A percentile compares a stretch with the other conserved stretches of the same genome.
Evolutionary conservation across 2,888 invertebrate genomes (phyloP).

Genomic region (Girardia tigrina): DNA sequence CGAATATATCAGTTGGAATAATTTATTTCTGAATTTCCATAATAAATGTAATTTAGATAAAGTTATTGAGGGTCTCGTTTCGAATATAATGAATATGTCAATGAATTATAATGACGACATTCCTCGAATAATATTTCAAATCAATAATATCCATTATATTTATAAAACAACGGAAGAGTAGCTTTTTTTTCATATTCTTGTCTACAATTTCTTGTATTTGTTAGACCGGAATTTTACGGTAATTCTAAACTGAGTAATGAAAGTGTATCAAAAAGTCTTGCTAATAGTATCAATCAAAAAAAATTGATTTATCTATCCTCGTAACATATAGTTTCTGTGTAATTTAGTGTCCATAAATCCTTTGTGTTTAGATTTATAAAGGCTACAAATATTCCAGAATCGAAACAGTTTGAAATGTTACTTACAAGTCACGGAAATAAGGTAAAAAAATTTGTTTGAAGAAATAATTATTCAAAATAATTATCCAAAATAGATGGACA

Average conservation of each 20-base stretch:
- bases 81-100: background rate
- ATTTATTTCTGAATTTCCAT: background rate
- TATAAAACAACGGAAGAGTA: slow-evolving; percentile 26
- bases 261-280: background rate
- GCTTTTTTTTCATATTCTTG: background rate
- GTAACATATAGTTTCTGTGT: background rate
- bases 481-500: background rate
- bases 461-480: background rate
- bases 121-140: slow-evolving; percentile 32
- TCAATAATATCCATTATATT: slow-evolving; percentile 32
- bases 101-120: slow-evolving; percentile 26
- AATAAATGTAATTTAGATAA: background rate
- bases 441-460: background rate
- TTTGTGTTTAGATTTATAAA: background rate
- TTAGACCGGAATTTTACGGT: background rate
- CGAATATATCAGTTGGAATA: slow-evolving; percentile 13
- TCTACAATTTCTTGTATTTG: background rate
- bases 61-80: background rate
- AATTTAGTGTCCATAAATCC: background rate
- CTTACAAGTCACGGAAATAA: background rate
- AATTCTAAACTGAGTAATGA: background rate
- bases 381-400: background rate
- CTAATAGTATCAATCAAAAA: slow-evolving; percentile 1
- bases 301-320: background rate
- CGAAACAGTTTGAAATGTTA: background rate